Evolutionary conservation across 2,888 invertebrate species (phyloP), one percentile per base, ranked within the genome.

Genomic region (Plemyria rubiginata): DNA sequence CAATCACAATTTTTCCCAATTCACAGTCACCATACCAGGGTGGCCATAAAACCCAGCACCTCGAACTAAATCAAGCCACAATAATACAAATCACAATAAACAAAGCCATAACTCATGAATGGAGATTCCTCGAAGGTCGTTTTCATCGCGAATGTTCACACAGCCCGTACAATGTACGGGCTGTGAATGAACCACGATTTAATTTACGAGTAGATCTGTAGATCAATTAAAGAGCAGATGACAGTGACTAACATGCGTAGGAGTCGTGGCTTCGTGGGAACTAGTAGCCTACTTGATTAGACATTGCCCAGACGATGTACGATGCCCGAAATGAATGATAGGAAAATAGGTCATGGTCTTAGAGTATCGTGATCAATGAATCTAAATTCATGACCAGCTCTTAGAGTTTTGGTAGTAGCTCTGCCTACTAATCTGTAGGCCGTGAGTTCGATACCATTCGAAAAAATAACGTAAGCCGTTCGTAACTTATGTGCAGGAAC

Each of bases 181-280:
- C n/a, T n/a, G n/a, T n/a, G n/a, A n/a, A 82, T 74, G 79, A 83
- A 75, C 84, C 76, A 87, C 88, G 88, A 90, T 91, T 91, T 88
- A 90, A 92, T 92, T 89, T 83, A 85, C 79, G 80, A 84, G 82
- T 86, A 87, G 87, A 88, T 87, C 82, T 80, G 78, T 80, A 79
- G 87, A 88, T 89, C 91, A 92, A 92, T 92, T 92, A 90, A 84
- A 81, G 77, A 77, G 82, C 88, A 88, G 86, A 91, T 90, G 92
- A 90, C 90, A 63, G 63, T 68, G 91, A 91, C 85, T 91, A 90
- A 91, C 78, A 75, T 75, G 88, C 88, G 91, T 88, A 84, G 90
- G 88, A 82, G 86, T 80, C 79, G 81, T 81, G 57, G 45, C 32
- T 72, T 76, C 88, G 90, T 90, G 90, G 87, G 90, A 90, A 88